Conservation (phyloP, 1,140 invertebrate genomes). For the Drosophila nikananu region DNA sequence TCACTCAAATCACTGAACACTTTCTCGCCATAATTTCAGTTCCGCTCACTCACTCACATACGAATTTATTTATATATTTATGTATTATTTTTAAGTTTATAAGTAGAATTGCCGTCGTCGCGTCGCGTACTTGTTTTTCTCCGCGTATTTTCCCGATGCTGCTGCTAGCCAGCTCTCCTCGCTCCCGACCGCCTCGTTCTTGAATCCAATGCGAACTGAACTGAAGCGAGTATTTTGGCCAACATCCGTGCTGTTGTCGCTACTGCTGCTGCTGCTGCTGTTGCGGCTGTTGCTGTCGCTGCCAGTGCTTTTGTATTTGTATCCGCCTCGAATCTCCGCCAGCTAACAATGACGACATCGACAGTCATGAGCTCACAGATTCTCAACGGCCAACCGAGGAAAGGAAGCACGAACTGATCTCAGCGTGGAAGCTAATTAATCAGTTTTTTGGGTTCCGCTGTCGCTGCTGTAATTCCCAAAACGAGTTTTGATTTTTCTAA, state of each 20-base stretch:
- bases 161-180: constrained; percentile 15
- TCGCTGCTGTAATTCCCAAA: constrained; percentile 6
- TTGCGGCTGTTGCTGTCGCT: constrained; percentile 13
- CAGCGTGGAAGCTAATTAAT: constrained; percentile 20
- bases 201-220: constrained; percentile 67
- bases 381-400: constrained; percentile 7
- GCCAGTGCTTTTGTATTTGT: constrained; percentile 16
- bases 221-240: constrained; percentile 49
- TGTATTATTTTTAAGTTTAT: constrained; percentile 62
- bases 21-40: constrained; percentile 29
- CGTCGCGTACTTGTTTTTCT: constrained; percentile 39
- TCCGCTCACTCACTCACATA: constrained; percentile 19
- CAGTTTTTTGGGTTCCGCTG: constrained; percentile 1
- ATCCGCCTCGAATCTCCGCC: constrained; percentile 35
- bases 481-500: constrained; percentile 16
- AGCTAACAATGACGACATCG: constrained; percentile 68
- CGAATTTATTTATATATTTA: constrained; percentile 39
- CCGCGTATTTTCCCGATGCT: constrained; percentile 29
- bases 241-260: constrained; percentile 57
- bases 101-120: constrained; percentile 43
- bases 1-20: constrained; percentile 32
- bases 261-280: constrained; percentile 2
- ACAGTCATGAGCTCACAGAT: constrained; percentile 63
- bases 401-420: constrained; percentile 22
- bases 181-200: constrained; percentile 66